Evolutionary conservation across 2,797 vertebrate genomes (phyloP).

Genomic region (Loriculus beryllinus): DNA sequence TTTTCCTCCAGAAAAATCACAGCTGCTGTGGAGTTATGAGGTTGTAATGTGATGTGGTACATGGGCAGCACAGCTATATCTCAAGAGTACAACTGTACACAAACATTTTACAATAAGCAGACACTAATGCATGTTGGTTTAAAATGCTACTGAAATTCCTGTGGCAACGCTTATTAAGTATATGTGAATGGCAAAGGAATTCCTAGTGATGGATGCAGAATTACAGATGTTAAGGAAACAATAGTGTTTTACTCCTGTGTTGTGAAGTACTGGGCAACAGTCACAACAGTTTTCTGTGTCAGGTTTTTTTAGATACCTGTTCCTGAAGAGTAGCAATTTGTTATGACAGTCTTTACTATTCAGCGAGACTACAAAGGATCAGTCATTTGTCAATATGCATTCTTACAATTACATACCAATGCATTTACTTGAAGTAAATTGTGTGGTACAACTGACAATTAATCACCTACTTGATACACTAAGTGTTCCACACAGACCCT

Average conservation of each 20-base stretch:
- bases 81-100: neutral
- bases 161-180: neutral
- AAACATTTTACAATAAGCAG: neutral
- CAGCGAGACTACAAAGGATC: constrained; percentile 27
- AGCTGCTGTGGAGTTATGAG: neutral
- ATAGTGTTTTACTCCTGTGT: constrained; percentile 23
- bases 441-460: neutral
- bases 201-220: constrained; percentile 11
- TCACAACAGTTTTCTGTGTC: neutral
- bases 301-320: constrained; percentile 43
- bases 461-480: neutral
- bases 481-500: neutral
- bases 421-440: neutral
- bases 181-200: neutral
- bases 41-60: neutral
- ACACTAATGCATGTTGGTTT: neutral
- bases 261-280: constrained; percentile 6
- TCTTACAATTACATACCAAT: constrained; percentile 16
- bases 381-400: constrained; percentile 56
- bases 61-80: neutral
- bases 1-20: neutral
- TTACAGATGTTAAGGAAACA: constrained; percentile 12
- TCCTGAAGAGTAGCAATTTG: constrained; percentile 59
- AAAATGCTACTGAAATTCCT: neutral
- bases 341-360: constrained; percentile 66